phyloP scores from a whole-genome alignment of 2,888 invertebrate species.

The Elysia crispata region DNA sequence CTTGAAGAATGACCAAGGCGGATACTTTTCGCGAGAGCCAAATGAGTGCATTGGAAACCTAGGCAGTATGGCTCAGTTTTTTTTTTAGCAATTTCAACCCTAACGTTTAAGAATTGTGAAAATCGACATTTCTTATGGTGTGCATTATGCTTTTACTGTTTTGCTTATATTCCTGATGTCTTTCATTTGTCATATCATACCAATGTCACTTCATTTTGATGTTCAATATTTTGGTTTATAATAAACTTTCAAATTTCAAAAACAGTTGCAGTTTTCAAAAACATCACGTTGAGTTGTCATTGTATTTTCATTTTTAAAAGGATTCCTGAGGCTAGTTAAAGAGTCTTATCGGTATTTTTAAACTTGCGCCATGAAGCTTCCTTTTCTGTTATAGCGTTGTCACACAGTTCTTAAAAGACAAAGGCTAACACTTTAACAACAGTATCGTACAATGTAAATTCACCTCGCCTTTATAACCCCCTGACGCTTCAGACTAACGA shows the following conservation, averaged over 20 bases:
- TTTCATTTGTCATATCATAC: constrained; percentile 9
- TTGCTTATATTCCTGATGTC: background rate
- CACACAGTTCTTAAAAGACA: constrained; percentile 9
- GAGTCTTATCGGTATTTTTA: constrained; percentile 3
- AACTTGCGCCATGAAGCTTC: constrained; percentile 3
- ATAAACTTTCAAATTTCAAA: constrained; percentile 4
- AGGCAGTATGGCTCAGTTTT: background rate
- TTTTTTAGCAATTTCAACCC: constrained; percentile 3
- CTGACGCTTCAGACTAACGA: constrained; percentile 4
- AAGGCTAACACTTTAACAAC: background rate
- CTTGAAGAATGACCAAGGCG: constrained; percentile 9
- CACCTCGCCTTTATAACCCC: constrained; percentile 4
- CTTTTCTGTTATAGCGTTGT: constrained; percentile 9
- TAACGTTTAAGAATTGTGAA: constrained; percentile 3
- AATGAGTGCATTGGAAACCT: background rate
- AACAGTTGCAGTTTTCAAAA: constrained; percentile 9
- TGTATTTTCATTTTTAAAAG: constrained; percentile 4
- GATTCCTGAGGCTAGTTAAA: constrained; percentile 1
- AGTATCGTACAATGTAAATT: constrained; percentile 9
- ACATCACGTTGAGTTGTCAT: background rate
- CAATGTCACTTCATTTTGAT: constrained; percentile 9
- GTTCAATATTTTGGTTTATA: constrained; percentile 1
- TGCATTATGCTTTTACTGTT: constrained; percentile 1
- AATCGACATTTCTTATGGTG: constrained; percentile 3
- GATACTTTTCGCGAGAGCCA: constrained; percentile 1